Conservation (phyloP, 2,888 invertebrate genomes). For the Nebria brevicollis region DNA sequence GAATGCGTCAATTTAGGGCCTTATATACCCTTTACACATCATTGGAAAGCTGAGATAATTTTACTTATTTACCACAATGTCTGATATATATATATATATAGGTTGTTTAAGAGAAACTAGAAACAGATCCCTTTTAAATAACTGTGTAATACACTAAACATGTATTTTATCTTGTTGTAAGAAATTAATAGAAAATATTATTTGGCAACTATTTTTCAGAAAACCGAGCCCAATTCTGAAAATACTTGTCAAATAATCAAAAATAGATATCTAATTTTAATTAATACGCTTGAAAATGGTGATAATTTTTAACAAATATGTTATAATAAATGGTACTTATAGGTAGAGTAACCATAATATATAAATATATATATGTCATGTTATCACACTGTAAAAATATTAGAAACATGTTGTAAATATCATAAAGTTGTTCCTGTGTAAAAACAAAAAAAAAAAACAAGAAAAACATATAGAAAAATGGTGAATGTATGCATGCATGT, state of each 20-base stretch:
- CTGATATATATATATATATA: background rate
- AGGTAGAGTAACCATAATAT: background rate
- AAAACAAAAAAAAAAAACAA: background rate
- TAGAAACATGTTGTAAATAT: slow-evolving; percentile 5
- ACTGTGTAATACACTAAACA: background rate
- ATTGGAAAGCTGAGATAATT: background rate
- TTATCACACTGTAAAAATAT: slow-evolving; percentile 19
- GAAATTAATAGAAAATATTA: slow-evolving; percentile 39
- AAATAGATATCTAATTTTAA: slow-evolving; percentile 40
- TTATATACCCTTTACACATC: background rate
- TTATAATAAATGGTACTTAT: slow-evolving; percentile 14
- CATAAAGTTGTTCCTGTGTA: slow-evolving; percentile 38
- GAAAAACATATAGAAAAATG: background rate
- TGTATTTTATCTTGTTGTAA: background rate
- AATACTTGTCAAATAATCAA: slow-evolving; percentile 54
- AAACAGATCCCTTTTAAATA: background rate
- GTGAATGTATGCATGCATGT: background rate
- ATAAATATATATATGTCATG: slow-evolving; percentile 26
- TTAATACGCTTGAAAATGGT: slow-evolving; percentile 47
- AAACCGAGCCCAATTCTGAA: slow-evolving; percentile 58
- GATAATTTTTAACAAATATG: slow-evolving; percentile 38
- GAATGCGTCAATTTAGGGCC: background rate
- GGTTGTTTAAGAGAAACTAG: background rate
- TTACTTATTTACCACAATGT: background rate
- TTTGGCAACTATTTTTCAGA: slow-evolving; percentile 57